A percentile compares a stretch with the other conserved stretches of the same genome.
These are phyloP conservation scores for Flexamia atlantica DNA, from an alignment of 2,888 invertebrate genomes.

Conservation along the genomic window DNA sequence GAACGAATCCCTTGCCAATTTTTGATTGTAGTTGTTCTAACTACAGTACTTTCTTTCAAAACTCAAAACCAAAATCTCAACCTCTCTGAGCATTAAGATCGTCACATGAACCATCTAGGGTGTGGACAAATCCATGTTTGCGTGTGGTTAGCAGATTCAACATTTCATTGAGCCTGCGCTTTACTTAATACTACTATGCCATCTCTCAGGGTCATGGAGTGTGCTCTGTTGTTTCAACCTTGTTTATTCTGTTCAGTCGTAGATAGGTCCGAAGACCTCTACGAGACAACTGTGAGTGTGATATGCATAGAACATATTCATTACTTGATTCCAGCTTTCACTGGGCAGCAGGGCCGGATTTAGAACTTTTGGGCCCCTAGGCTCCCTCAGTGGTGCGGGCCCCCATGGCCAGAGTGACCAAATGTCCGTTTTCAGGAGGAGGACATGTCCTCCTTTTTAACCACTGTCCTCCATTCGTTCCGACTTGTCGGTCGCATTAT, in stretches of 20 bases:
- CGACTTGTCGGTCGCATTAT: no score
- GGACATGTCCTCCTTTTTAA: no score
- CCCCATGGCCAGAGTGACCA: no score
- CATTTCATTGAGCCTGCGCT: constrained; percentile 7
- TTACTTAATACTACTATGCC: background rate
- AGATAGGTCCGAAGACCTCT: constrained; percentile 20
- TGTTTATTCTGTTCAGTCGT: constrained; percentile 28
- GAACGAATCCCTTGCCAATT: background rate
- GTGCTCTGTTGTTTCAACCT: constrained; percentile 38
- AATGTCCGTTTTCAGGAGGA: no score
- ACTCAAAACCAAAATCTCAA: background rate
- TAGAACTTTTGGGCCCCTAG: no score
- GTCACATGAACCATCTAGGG: background rate
- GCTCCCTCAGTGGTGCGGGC: no score
- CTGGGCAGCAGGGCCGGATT: constrained; percentile 20
- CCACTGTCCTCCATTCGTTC: no score
- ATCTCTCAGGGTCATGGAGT: background rate
- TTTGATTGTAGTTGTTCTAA: background rate
- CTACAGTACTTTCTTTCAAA: background rate
- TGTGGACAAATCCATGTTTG: background rate
- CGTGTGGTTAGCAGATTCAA: background rate
- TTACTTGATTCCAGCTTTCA: background rate
- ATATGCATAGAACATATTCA: background rate
- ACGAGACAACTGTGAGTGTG: constrained; percentile 5
- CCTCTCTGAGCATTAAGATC: constrained; percentile 1